These are phyloP conservation scores for Leucania comma DNA, from an alignment of 2,888 invertebrate species.

Conservation along the genomic window DNA sequence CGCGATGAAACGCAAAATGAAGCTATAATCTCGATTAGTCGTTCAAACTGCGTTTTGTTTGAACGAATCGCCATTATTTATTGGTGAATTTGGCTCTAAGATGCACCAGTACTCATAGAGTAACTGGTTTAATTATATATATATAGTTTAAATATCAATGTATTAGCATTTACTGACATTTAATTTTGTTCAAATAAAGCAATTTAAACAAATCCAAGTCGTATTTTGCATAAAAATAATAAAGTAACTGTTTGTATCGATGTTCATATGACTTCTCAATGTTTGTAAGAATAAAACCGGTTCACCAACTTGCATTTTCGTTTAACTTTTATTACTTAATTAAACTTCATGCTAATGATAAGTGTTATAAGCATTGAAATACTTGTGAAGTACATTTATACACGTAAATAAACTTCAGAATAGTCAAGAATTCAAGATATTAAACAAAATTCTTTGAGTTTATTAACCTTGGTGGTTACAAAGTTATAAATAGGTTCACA, in stretches of 20 bases:
- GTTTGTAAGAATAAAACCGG: slow-evolving; percentile 29
- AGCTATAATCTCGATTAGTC: too few species aligned
- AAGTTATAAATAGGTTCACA: background rate
- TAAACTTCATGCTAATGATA: background rate
- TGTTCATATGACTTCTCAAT: background rate
- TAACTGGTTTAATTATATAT: background rate
- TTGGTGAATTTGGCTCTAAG: too few species aligned
- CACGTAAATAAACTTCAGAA: background rate
- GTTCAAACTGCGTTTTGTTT: too few species aligned
- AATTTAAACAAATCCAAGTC: slow-evolving; percentile 18
- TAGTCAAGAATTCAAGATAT: background rate
- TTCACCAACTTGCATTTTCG: slow-evolving; percentile 17
- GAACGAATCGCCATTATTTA: too few species aligned
- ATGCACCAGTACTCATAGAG: slow-evolving; percentile 16
- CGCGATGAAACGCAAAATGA: too few species aligned
- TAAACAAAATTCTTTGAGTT: background rate
- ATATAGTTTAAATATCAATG: background rate
- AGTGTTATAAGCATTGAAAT: slow-evolving; percentile 13
- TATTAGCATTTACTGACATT: slow-evolving; percentile 21
- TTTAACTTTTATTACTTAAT: slow-evolving; percentile 38
- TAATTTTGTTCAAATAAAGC: slow-evolving; percentile 29
- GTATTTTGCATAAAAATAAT: slow-evolving; percentile 10
- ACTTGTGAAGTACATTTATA: background rate
- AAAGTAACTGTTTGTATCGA: background rate
- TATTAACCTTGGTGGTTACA: background rate